phyloP scores from a whole-genome alignment of 1,140 invertebrate genomes.

The Trichoplusia ni region DNA sequence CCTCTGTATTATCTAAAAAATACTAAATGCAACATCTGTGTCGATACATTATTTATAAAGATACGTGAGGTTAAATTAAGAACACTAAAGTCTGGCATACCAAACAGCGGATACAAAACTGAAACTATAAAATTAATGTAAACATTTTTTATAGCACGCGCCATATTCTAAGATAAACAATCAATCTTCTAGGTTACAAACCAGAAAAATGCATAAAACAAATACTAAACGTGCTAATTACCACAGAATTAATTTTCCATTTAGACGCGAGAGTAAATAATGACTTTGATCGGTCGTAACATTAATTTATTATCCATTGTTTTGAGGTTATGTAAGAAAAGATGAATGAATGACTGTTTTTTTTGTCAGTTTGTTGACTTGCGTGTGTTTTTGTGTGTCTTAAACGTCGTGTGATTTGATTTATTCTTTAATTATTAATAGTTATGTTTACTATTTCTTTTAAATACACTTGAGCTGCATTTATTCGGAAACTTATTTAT shows the following conservation, averaged over 20 bases:
- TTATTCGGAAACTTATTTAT: too few relatives aligned
- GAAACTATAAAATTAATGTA: too few relatives aligned
- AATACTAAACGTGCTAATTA: constrained; percentile 21
- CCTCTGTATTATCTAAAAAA: too few relatives aligned
- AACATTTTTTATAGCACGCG: too few relatives aligned
- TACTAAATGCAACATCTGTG: too few relatives aligned
- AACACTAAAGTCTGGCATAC: too few relatives aligned
- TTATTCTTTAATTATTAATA: not conserved
- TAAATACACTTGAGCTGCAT: too few relatives aligned
- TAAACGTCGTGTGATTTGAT: constrained; percentile 4
- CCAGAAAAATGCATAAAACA: constrained; percentile 1
- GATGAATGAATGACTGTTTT: not conserved
- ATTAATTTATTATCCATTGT: constrained; percentile 18
- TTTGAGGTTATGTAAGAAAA: not conserved
- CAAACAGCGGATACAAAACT: too few relatives aligned
- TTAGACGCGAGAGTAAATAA: constrained; percentile 19
- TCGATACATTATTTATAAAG: too few relatives aligned
- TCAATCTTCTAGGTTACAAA: not conserved
- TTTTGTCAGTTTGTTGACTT: not conserved
- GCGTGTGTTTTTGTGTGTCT: not conserved
- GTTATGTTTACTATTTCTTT: not conserved
- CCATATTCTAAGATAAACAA: constrained; percentile 13
- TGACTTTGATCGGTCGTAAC: constrained; percentile 22
- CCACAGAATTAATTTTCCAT: constrained; percentile 15
- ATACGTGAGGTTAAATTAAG: too few relatives aligned